Evolutionary conservation across 2,797 vertebrate species (phyloP).

Genomic region (Acanthurus leucopareius): DNA sequence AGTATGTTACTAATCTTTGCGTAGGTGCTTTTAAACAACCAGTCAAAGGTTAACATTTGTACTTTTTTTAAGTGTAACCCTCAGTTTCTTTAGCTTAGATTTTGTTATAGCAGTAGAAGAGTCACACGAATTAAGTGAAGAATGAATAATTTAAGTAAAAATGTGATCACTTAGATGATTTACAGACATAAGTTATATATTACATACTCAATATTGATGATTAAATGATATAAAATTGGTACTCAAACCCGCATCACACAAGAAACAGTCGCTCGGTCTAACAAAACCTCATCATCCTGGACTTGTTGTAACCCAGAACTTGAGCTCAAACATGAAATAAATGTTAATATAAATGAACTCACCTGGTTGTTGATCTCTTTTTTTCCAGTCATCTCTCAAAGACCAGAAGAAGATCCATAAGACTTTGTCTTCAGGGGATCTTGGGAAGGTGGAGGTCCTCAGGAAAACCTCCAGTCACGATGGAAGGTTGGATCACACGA

Average conservation of each 20-base stretch:
- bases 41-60: no score
- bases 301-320: not conserved
- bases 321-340: not conserved
- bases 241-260: no score
- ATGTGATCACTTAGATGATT: not conserved
- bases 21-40: no score
- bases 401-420: constrained; percentile 93
- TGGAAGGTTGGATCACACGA: constrained; percentile 85
- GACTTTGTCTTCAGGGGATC: constrained; percentile 96
- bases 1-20: no score
- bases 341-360: not conserved
- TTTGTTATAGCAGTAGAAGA: not conserved
- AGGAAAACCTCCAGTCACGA: constrained; percentile 89
- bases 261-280: not conserved
- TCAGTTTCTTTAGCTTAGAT: no score
- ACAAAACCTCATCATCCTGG: not conserved
- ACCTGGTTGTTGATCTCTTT: constrained; percentile 4
- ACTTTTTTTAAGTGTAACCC: no score
- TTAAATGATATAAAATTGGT: no score
- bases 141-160: not conserved
- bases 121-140: not conserved
- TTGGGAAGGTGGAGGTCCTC: constrained; percentile 87
- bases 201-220: no score
- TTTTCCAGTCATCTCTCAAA: constrained; percentile 78
- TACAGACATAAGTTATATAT: not conserved